These are phyloP conservation scores for Hesperophylax magnus DNA, from an alignment of 1,140 invertebrate species.

Conservation along the genomic window DNA sequence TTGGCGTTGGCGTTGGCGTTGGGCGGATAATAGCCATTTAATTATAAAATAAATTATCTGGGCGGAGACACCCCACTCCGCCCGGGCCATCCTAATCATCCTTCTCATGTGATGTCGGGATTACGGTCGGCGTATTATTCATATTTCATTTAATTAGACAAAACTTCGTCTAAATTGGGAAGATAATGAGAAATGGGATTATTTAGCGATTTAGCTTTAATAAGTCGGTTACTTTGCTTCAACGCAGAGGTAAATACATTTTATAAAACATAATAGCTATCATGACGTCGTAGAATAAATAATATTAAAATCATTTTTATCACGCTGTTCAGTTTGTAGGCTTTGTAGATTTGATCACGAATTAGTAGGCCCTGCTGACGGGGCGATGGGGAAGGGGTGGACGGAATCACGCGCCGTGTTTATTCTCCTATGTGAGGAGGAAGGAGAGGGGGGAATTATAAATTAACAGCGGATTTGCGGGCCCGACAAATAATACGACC, in stretches of 20 bases:
- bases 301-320: too few relatives aligned
- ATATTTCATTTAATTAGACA: conserved; percentile 25
- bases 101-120: conserved; percentile 7
- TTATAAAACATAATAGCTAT: too few relatives aligned
- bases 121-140: neutral
- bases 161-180: neutral
- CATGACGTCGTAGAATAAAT: too few relatives aligned
- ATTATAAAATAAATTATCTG: conserved; percentile 52
- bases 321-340: too few relatives aligned
- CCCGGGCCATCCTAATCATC: conserved; percentile 13
- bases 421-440: conserved; percentile 23
- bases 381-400: neutral
- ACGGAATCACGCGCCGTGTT: conserved; percentile 37
- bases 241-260: too few relatives aligned
- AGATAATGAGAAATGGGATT: too few relatives aligned
- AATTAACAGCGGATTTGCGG: conserved; percentile 51
- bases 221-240: too few relatives aligned
- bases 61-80: conserved; percentile 19
- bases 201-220: too few relatives aligned
- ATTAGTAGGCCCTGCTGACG: neutral
- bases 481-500: conserved; percentile 39
- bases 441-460: conserved; percentile 35
- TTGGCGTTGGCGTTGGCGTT: too few relatives aligned
- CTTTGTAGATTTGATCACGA: conserved; percentile 6
- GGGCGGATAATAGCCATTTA: conserved; percentile 46